These are phyloP conservation scores for Chymomyza fuscimana DNA, from an alignment of 2,888 invertebrate species.

Conservation along the genomic window DNA sequence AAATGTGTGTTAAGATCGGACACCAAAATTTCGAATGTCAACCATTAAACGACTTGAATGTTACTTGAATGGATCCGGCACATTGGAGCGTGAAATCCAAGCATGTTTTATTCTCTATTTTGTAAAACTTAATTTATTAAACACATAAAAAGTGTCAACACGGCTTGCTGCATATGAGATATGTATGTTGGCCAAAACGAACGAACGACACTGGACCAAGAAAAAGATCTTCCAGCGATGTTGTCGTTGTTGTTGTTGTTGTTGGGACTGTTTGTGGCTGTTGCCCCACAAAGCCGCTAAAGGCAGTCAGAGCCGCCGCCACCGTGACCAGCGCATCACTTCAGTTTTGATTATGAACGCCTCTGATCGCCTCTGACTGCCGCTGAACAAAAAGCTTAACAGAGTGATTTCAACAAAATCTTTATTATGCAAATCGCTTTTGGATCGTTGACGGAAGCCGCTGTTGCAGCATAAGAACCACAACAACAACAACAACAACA, in stretches of 20 bases:
- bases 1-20: slow-evolving; percentile 65
- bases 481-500: slow-evolving; percentile 9
- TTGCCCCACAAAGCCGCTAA: neutral
- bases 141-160: slow-evolving; percentile 76
- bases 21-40: slow-evolving; percentile 59
- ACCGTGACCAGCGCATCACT: slow-evolving; percentile 51
- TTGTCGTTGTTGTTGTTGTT: neutral
- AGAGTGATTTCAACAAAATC: slow-evolving; percentile 63
- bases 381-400: slow-evolving; percentile 63
- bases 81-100: neutral
- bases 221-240: neutral
- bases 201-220: neutral
- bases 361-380: slow-evolving; percentile 61
- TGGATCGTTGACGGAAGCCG: slow-evolving; percentile 69
- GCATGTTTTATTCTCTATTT: slow-evolving; percentile 51
- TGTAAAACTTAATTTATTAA: slow-evolving; percentile 71
- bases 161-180: slow-evolving; percentile 70
- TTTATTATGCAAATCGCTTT: slow-evolving; percentile 68
- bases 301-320: slow-evolving; percentile 20
- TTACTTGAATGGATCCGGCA: slow-evolving; percentile 1
- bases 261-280: neutral
- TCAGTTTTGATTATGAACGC: slow-evolving; percentile 73
- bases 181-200: slow-evolving; percentile 49
- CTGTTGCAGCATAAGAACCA: slow-evolving; percentile 47
- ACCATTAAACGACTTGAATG: slow-evolving; percentile 57